phyloP scores from a whole-genome alignment of 2,113 vertebrate species.

The Myiozetetes cayanensis region DNA sequence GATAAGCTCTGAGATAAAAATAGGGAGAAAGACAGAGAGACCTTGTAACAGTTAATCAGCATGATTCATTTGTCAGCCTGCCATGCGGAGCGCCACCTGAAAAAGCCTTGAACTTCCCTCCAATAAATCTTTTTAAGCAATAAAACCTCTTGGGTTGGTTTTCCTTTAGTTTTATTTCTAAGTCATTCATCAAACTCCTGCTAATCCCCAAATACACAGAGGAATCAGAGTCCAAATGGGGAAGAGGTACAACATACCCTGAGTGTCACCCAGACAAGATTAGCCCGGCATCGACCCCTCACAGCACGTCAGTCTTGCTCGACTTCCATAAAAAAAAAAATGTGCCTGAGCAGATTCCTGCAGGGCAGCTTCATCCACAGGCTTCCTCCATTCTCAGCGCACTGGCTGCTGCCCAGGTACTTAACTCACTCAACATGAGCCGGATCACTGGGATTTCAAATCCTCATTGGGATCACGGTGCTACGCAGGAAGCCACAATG shows the following conservation, averaged over 20 bases:
- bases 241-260: not conserved
- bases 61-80: slow-evolving; percentile 5
- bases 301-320: not conserved
- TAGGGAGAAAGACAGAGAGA: slow-evolving; percentile 44
- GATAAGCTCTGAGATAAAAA: slow-evolving; percentile 58
- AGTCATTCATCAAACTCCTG: not conserved
- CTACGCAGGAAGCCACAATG: accelerated
- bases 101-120: not conserved
- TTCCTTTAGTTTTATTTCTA: slow-evolving; percentile 2
- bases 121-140: not conserved
- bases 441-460: not conserved
- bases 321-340: not conserved
- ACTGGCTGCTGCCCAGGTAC: not conserved
- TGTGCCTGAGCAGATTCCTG: not conserved
- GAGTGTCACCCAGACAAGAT: not conserved
- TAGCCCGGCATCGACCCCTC: not conserved
- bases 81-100: not conserved
- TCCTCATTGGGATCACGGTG: not conserved
- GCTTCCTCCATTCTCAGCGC: not conserved
- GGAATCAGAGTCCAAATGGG: not conserved
- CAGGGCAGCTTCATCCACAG: not conserved
- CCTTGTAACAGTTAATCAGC: slow-evolving; percentile 45
- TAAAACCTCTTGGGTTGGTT: not conserved
- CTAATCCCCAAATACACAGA: not conserved
- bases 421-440: not conserved